phyloP scores from a whole-genome alignment of 1,140 invertebrate species.

The Piezodorus guildinii region DNA sequence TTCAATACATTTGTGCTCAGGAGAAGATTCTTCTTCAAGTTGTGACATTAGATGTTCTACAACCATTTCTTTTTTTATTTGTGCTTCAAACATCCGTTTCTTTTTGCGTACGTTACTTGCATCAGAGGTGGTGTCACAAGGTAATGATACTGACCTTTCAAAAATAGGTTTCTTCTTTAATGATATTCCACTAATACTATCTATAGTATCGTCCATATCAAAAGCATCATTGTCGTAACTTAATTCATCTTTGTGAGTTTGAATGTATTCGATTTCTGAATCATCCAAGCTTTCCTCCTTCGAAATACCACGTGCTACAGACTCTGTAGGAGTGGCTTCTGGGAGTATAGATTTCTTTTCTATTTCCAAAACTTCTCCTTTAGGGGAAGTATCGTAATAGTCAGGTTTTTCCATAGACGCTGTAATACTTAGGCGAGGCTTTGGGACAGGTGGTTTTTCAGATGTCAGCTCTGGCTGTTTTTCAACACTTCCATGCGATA shows the following conservation, averaged over 20 bases:
- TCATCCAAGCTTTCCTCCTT: conserved; percentile 26
- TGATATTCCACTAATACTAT: neutral
- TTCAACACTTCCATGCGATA: conserved; percentile 23
- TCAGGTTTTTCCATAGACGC: conserved; percentile 21
- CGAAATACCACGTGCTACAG: conserved; percentile 19
- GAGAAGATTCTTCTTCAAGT: conserved; percentile 39
- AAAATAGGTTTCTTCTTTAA: conserved; percentile 33
- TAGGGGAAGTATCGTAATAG: conserved; percentile 28
- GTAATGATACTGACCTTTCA: conserved; percentile 38
- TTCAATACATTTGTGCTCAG: conserved; percentile 35
- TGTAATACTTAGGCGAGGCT: conserved; percentile 33
- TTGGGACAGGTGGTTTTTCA: conserved; percentile 33
- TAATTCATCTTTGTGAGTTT: conserved; percentile 26
- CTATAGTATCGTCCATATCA: conserved; percentile 33
- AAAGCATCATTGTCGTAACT: conserved; percentile 41
- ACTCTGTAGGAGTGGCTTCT: conserved; percentile 16
- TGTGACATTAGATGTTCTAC: conserved; percentile 37
- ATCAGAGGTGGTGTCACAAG: conserved; percentile 35
- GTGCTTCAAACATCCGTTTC: conserved; percentile 38
- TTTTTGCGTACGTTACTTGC: conserved; percentile 32
- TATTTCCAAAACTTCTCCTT: conserved; percentile 29
- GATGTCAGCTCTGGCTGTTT: conserved; percentile 7
- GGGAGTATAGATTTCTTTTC: conserved; percentile 12
- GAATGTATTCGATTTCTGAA: conserved; percentile 32
- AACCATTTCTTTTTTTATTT: conserved; percentile 40